Conservation (phyloP, 2,797 vertebrate species). For the Spinibarbus caldwelli region DNA sequence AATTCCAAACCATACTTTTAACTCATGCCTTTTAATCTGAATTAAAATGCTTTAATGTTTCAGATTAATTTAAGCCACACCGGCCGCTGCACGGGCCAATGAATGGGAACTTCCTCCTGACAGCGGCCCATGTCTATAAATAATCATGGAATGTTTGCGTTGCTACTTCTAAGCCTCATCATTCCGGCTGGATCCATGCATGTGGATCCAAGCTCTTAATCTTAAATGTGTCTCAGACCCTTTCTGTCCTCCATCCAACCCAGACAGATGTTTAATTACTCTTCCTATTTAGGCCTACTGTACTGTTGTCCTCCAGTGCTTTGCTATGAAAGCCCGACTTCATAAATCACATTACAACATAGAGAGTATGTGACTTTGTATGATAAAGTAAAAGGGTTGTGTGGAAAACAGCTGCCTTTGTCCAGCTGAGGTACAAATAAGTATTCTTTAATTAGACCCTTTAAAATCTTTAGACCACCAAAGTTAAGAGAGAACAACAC, state of each 20-base stretch:
- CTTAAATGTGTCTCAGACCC: constrained; percentile 14
- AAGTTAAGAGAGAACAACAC: background rate
- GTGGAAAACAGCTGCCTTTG: constrained; percentile 25
- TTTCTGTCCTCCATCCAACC: constrained; percentile 29
- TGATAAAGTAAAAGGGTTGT: background rate
- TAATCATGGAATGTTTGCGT: constrained; percentile 29
- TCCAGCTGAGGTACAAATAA: background rate
- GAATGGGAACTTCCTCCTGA: constrained; percentile 23
- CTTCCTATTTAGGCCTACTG: constrained; percentile 15
- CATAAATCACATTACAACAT: background rate
- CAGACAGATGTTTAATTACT: constrained; percentile 50
- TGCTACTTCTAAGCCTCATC: constrained; percentile 29
- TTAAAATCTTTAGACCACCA: constrained; percentile 17
- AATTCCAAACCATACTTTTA: background rate
- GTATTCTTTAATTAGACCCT: constrained; percentile 1
- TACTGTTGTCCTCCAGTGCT: background rate
- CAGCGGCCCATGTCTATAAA: constrained; percentile 20
- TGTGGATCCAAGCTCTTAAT: constrained; percentile 34
- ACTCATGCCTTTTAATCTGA: background rate
- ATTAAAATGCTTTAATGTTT: constrained; percentile 8
- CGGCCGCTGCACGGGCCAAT: background rate
- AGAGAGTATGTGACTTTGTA: background rate
- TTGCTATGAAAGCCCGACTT: background rate
- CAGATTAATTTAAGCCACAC: constrained; percentile 16
- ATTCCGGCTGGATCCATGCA: constrained; percentile 12